Conservation (phyloP, 37 sponge, comb jelly and placozoan species). For the Ephydatia muelleri region DNA sequence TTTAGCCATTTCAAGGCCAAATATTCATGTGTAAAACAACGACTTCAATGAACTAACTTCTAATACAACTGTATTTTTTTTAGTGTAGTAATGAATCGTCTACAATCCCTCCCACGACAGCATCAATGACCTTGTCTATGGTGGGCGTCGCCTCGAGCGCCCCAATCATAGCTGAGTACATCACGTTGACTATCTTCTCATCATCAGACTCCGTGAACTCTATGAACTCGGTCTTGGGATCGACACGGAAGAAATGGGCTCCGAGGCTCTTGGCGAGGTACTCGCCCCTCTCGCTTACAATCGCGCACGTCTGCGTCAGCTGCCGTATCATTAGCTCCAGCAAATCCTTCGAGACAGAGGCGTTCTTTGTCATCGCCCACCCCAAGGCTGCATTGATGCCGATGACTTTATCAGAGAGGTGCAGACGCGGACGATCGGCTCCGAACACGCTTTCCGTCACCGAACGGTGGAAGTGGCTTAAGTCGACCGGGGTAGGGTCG, state of each 20-base stretch:
- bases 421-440: not conserved
- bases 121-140: not conserved
- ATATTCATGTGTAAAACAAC: no score
- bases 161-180: conserved; percentile 21
- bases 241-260: conserved; percentile 15
- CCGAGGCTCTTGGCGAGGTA: conserved; percentile 9
- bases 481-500: not conserved
- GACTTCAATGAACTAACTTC: not conserved
- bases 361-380: not conserved
- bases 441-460: not conserved
- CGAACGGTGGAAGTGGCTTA: conserved; percentile 12
- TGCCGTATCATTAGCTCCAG: conserved; percentile 21
- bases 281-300: conserved; percentile 25
- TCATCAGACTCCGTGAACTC: conserved; percentile 20
- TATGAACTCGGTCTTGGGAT: conserved; percentile 15
- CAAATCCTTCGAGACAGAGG: not conserved
- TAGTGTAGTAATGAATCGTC: not conserved
- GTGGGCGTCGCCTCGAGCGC: not conserved
- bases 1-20: no score
- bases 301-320: conserved; percentile 28
- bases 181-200: conserved; percentile 19
- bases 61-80: not conserved
- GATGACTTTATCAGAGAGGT: not conserved
- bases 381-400: not conserved
- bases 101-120: not conserved